These are phyloP conservation scores for Magallana gigas DNA, from an alignment of 1,140 invertebrate genomes.

Conservation along the genomic window DNA sequence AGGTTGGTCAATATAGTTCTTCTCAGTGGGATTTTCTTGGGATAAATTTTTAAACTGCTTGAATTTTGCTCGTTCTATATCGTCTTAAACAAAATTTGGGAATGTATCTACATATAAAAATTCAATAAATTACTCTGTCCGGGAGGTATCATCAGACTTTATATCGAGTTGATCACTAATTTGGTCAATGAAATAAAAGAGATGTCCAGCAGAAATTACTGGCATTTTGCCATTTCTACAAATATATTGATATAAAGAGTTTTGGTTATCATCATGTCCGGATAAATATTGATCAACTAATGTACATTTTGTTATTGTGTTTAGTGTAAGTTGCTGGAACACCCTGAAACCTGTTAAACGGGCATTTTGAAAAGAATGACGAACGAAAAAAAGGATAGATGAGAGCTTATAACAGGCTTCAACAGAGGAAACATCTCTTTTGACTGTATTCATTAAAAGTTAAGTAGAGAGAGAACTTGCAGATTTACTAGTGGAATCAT, in stretches of 20 bases:
- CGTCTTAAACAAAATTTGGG: slow-evolving; percentile 46
- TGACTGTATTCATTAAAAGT: slow-evolving; percentile 43
- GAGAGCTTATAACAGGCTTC: slow-evolving; percentile 52
- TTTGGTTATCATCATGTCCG: neutral
- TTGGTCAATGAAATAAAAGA: slow-evolving; percentile 35
- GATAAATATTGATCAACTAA: slow-evolving; percentile 22
- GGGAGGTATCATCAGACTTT: neutral
- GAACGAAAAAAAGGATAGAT: slow-evolving; percentile 43
- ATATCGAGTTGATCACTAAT: slow-evolving; percentile 34
- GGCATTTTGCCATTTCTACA: slow-evolving; percentile 40
- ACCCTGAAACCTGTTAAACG: slow-evolving; percentile 36
- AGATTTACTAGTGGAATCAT: slow-evolving; percentile 36
- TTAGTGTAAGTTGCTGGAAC: neutral
- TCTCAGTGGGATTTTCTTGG: neutral
- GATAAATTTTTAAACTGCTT: neutral
- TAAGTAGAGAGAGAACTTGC: slow-evolving; percentile 41
- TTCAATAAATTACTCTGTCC: slow-evolving; percentile 1
- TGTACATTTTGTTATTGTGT: neutral
- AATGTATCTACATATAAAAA: slow-evolving; percentile 32
- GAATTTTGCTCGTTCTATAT: slow-evolving; percentile 36
- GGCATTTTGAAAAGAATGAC: slow-evolving; percentile 47
- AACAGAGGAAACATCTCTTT: slow-evolving; percentile 48
- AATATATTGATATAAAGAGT: slow-evolving; percentile 39
- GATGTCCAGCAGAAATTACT: slow-evolving; percentile 36
- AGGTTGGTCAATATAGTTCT: slow-evolving; percentile 3